Percentiles rank a stretch among this genome's conserved stretches.
These are phyloP conservation scores for Philypnodon macrostomus DNA, from an alignment of 2,797 vertebrate species.

Conservation along the genomic window DNA sequence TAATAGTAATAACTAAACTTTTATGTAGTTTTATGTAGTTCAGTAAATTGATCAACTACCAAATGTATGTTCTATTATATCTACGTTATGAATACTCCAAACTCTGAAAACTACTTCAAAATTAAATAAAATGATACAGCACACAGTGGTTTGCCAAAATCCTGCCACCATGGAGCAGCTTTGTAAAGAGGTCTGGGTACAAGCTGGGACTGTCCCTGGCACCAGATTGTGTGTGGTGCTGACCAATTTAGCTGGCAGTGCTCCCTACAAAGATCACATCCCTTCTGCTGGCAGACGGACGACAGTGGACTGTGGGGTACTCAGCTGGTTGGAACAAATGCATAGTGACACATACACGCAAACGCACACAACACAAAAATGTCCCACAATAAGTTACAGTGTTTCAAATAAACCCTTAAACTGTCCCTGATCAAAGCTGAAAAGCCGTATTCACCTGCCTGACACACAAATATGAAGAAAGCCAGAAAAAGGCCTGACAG, in stretches of 20 bases:
- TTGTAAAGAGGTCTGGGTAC: conserved; percentile 40
- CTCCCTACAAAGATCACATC: conserved; percentile 48
- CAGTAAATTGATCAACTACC: too few relatives aligned
- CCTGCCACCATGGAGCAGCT: conserved; percentile 20
- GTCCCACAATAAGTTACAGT: conserved; percentile 13
- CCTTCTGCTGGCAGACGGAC: conserved; percentile 49
- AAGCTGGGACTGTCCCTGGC: conserved; percentile 67
- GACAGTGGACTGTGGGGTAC: conserved; percentile 34
- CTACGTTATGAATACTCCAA: too few relatives aligned
- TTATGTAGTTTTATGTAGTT: too few relatives aligned
- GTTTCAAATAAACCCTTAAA: conserved; percentile 24
- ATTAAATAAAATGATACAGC: too few relatives aligned
- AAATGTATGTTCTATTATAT: too few relatives aligned
- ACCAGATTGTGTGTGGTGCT: conserved; percentile 67
- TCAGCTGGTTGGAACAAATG: conserved; percentile 65
- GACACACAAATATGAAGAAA: conserved; percentile 22
- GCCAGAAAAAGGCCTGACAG: conserved; percentile 16
- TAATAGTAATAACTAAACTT: too few relatives aligned
- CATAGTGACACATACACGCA: conserved; percentile 19
- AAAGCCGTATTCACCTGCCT: conserved; percentile 33
- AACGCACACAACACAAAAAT: conserved; percentile 17
- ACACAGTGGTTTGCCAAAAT: background rate
- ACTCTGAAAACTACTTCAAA: too few relatives aligned
- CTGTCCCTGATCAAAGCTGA: background rate
- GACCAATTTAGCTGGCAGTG: conserved; percentile 60